Percentiles rank a stretch among this genome's conserved stretches.
Conservation (phyloP, 2,888 invertebrate species). For the Cristatella mucedo region DNA sequence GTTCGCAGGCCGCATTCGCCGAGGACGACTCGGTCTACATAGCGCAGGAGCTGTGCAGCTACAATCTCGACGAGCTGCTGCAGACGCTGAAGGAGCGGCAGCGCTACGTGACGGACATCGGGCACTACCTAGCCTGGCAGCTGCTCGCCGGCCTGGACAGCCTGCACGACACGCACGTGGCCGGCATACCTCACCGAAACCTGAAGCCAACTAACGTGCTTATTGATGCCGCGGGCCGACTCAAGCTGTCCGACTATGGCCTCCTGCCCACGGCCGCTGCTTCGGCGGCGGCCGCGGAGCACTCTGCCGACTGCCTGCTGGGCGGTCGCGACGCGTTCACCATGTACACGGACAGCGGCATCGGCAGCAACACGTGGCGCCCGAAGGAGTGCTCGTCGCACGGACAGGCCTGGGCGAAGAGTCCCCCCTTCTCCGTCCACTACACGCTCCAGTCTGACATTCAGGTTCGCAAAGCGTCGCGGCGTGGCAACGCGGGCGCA, state of each 20-base stretch:
- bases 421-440: not conserved
- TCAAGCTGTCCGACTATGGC: conserved; percentile 19
- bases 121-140: conserved; percentile 23
- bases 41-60: conserved; percentile 26
- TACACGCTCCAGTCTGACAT: conserved; percentile 18
- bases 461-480: conserved; percentile 18
- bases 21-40: conserved; percentile 19
- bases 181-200: conserved; percentile 22
- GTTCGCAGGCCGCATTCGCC: no score
- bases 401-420: not conserved
- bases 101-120: conserved; percentile 15
- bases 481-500: no score
- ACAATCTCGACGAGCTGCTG: conserved; percentile 24
- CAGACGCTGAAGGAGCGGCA: conserved; percentile 14
- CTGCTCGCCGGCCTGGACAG: conserved; percentile 20
- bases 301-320: no score
- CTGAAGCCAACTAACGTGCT: conserved; percentile 26
- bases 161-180: conserved; percentile 18
- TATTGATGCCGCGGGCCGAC: conserved; percentile 20
- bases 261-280: no score
- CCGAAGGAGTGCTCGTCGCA: not conserved
- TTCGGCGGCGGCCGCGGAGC: no score
- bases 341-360: not conserved
- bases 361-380: conserved; percentile 5
- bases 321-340: no score